Base-by-base conservation (phyloP, 2,797 vertebrate species). In the Petrocephalus sullivani region DNA sequence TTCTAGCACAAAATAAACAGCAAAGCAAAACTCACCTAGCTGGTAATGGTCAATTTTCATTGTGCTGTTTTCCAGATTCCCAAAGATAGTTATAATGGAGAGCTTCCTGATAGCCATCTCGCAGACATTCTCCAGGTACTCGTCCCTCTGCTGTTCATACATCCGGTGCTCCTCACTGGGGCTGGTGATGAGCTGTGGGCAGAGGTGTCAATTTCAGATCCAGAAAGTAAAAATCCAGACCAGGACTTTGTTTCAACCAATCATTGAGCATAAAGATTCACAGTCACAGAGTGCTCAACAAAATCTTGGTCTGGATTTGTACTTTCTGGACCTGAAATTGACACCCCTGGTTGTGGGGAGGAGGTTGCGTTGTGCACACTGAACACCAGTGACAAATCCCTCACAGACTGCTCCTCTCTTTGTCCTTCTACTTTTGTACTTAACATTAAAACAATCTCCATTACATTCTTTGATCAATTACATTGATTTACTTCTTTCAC, bases 21-120 rank as follows among this genome's bases (percentile, higher is more conserved):
- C 16, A 82, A 75, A 57, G 51, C 9, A 16, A 56, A 19, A 58
- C 90, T 56, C 92, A 97, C 97, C 97, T 93, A 97, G 95, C 93
- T 97, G 97, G 92, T 97, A 97, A 93, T 98, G 97, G 91, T 97
- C 96, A 5, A 97, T 97, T 93, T 97, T 97, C 96, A 98, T 96
- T 89, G 95, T 96, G 92, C 96, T 96, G 93, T 97, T 97, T 93
- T 92, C 94, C 92, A 95, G 90, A 67, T 94, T 94, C 54, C 97
- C 97, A 7, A 96, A 96, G 91, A 98, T 95, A 61, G 96, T 97
- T 91, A 98, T 94, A 89, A 98, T 96, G 1, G 97, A 97, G 84
- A 98, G 93, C 91, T 95, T 97, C 90, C 97, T 94, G 0, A 97
- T 93, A 86, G 96, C 97, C 97, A 97, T 97, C 93, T 97, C 97